Percentiles rank a stretch among this genome's conserved stretches.
phyloP scores from a whole-genome alignment of 1,140 invertebrate species.

The Monomorium pharaonis region DNA sequence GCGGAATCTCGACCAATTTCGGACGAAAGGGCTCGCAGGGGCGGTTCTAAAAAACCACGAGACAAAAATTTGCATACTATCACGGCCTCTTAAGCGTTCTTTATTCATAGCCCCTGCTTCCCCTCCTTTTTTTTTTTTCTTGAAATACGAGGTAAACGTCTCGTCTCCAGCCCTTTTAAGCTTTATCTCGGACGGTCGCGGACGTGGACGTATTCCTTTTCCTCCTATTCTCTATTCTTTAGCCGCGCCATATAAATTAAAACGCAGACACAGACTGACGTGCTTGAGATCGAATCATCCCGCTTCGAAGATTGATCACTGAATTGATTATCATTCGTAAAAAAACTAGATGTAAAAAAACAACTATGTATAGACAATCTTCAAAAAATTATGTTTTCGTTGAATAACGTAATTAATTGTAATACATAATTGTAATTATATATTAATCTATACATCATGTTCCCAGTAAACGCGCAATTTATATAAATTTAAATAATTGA shows the following conservation, averaged over 20 bases:
- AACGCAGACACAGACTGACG: background rate
- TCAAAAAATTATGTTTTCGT: background rate
- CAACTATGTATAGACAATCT: background rate
- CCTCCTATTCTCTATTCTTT: slow-evolving; percentile 11
- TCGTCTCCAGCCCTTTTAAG: background rate
- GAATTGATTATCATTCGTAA: background rate
- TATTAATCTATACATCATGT: background rate
- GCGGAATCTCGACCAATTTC: background rate
- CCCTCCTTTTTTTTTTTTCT: background rate
- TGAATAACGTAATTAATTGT: background rate
- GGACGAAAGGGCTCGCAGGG: background rate
- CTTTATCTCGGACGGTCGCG: background rate
- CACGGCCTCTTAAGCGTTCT: background rate
- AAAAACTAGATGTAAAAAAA: too few species aligned
- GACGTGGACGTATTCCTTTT: background rate
- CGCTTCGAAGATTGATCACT: background rate
- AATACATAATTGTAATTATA: background rate
- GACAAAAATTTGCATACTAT: slow-evolving; percentile 32
- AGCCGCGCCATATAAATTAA: slow-evolving; percentile 27
- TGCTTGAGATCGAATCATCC: slow-evolving; percentile 17
- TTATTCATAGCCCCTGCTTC: background rate
- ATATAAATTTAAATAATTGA: background rate
- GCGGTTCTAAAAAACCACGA: slow-evolving; percentile 22
- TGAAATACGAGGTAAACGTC: background rate
- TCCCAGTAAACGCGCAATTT: background rate